phyloP scores from a whole-genome alignment of 2,797 vertebrate species.

The Malacoraja senta region DNA sequence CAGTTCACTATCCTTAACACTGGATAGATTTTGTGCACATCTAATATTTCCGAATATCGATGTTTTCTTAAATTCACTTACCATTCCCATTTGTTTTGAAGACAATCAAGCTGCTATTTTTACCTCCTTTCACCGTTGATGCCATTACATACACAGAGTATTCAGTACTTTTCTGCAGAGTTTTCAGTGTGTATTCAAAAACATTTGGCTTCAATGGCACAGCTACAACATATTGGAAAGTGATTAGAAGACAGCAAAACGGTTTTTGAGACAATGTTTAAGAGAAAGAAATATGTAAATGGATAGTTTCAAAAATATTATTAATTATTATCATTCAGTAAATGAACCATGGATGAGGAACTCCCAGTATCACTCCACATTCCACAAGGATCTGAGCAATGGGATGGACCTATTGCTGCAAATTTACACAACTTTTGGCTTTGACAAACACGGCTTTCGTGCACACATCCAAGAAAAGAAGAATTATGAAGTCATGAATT shows the following conservation, averaged over 20 bases:
- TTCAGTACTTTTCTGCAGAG: constrained; percentile 50
- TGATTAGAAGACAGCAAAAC: constrained; percentile 11
- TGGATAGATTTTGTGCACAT: neutral
- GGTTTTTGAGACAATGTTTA: neutral
- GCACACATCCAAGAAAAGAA: too few relatives aligned
- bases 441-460: too few relatives aligned
- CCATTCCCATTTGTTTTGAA: constrained; percentile 56
- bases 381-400: neutral
- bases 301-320: neutral
- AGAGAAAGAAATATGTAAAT: neutral
- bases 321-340: neutral
- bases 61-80: constrained; percentile 47
- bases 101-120: constrained; percentile 42
- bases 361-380: neutral
- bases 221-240: constrained; percentile 45
- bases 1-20: neutral
- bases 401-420: neutral
- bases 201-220: constrained; percentile 49
- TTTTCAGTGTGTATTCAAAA: constrained; percentile 49
- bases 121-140: constrained; percentile 53
- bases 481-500: too few relatives aligned
- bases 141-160: constrained; percentile 56
- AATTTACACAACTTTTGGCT: too few relatives aligned
- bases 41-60: too few relatives aligned
- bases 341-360: neutral